These are phyloP conservation scores for Ctenodactylus gundi DNA, from an alignment of 2,113 vertebrate species.

Conservation along the genomic window DNA sequence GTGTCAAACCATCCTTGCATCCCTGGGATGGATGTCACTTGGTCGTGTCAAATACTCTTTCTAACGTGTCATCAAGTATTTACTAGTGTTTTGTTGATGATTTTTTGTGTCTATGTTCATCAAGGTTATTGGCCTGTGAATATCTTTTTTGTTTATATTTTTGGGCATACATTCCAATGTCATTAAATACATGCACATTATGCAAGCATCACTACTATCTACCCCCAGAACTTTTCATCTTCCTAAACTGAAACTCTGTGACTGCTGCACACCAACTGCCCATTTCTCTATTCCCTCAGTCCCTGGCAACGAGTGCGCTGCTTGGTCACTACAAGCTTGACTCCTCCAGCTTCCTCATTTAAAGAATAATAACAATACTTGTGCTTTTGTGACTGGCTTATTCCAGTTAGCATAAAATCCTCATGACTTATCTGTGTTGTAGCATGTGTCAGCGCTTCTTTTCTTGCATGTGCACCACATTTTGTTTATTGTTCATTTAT, in stretches of 20 bases:
- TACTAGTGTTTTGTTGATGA: neutral
- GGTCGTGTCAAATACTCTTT: neutral
- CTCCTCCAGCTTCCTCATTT: neutral
- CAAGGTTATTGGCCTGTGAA: neutral
- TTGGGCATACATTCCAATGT: neutral
- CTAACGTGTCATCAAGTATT: neutral
- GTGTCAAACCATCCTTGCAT: neutral
- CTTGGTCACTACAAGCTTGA: neutral
- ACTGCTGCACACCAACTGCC: neutral
- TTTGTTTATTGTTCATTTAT: neutral
- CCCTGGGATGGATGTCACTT: neutral
- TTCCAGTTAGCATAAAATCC: neutral
- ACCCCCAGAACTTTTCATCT: neutral
- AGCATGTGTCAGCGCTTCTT: neutral
- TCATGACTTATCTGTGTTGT: neutral
- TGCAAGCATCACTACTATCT: neutral
- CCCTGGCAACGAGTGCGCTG: neutral
- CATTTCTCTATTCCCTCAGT: neutral
- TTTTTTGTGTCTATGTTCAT: neutral
- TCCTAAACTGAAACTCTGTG: neutral
- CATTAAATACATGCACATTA: neutral
- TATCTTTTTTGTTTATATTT: neutral
- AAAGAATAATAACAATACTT: neutral
- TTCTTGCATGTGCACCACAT: neutral
- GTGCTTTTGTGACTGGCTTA: neutral